Evolutionary conservation across 2,113 vertebrate genomes (phyloP).

Genomic region (Muntiacus reevesi): DNA sequence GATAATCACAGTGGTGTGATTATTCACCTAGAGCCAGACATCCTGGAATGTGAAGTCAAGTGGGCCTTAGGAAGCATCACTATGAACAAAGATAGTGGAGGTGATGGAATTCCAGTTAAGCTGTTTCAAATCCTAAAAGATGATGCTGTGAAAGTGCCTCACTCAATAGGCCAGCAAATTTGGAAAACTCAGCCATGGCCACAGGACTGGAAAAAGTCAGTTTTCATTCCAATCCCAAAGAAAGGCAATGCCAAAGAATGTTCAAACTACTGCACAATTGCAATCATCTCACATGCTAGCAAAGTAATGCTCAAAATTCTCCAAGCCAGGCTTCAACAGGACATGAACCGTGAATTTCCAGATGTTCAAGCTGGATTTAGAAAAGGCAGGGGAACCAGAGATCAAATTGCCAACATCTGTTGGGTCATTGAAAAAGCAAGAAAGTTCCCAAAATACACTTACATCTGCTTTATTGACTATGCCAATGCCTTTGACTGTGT

Average conservation of each 20-base stretch:
- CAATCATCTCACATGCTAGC: background rate
- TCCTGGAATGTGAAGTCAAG: background rate
- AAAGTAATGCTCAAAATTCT: background rate
- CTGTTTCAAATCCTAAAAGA: background rate
- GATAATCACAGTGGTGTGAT: background rate
- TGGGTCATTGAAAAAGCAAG: background rate
- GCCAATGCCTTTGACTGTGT: background rate
- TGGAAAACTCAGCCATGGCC: background rate
- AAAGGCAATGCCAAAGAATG: background rate
- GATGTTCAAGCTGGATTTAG: background rate
- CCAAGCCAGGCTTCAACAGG: background rate
- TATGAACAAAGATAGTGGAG: background rate
- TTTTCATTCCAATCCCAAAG: background rate
- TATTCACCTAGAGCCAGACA: background rate
- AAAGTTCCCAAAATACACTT: background rate
- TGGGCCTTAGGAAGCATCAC: background rate
- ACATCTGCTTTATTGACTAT: background rate
- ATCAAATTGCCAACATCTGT: background rate
- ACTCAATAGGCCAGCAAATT: background rate
- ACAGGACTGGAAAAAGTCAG: background rate
- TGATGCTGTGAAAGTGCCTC: background rate
- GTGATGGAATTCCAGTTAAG: background rate
- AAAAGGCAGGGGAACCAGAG: background rate
- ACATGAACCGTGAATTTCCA: fast-evolving
- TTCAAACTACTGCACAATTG: background rate